Evolutionary conservation across 2,113 vertebrate species (phyloP).

Genomic region (Actenoides lindsayi): DNA sequence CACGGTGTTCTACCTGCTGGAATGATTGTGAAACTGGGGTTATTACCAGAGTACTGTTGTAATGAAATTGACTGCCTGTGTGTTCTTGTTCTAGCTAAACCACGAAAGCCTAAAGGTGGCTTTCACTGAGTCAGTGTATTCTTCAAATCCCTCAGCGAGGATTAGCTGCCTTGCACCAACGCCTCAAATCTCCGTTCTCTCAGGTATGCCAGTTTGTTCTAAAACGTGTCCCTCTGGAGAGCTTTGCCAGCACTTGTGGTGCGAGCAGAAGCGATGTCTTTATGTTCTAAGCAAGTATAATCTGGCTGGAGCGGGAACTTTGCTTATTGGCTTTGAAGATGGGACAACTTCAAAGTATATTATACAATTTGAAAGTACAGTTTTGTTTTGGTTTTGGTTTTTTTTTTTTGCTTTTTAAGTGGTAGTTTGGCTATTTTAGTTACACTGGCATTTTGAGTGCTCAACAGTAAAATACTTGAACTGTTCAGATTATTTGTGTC

Average conservation of each 20-base stretch:
- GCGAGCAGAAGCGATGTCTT: not conserved
- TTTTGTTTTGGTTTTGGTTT: too few relatives aligned
- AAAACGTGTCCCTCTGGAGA: not conserved
- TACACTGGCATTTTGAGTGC: not conserved
- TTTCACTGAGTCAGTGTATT: not conserved
- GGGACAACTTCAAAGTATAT: not conserved
- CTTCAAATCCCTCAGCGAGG: slow-evolving; percentile 11
- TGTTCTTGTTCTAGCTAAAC: slow-evolving; percentile 34
- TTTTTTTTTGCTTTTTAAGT: not conserved
- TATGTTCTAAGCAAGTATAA: not conserved
- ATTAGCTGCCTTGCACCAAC: slow-evolving; percentile 45
- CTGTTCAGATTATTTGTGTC: not conserved
- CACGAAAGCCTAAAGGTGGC: not conserved
- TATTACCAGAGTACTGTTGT: not conserved
- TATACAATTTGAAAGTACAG: not conserved
- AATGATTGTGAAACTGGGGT: not conserved
- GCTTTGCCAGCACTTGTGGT: not conserved
- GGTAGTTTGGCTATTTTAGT: not conserved
- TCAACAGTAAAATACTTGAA: not conserved
- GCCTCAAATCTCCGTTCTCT: slow-evolving; percentile 54
- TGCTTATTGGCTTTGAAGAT: not conserved
- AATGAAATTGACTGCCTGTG: not conserved
- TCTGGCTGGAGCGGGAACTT: not conserved
- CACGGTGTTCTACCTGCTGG: not conserved
- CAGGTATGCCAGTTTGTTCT: slow-evolving; percentile 46